A percentile compares a stretch with the other conserved stretches of the same genome.
Evolutionary conservation across 2,113 vertebrate species (phyloP).

Genomic region (Salminus brasiliensis): DNA sequence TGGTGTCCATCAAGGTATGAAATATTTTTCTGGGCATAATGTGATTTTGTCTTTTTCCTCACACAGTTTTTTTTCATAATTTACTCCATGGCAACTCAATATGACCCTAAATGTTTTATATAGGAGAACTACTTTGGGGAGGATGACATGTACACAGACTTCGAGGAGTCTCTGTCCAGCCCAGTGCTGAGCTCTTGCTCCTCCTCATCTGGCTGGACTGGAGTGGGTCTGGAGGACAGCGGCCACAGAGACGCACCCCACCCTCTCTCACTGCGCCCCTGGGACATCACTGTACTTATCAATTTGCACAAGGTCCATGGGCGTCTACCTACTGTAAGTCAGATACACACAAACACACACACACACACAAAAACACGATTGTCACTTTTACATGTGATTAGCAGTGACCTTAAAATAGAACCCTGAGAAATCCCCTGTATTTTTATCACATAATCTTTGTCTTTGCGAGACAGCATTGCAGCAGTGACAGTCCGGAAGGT

Average conservation of each 20-base stretch:
- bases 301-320: constrained; percentile 97
- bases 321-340: constrained; percentile 88
- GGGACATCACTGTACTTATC: constrained; percentile 96
- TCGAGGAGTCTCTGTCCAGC: constrained; percentile 90
- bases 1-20: constrained; percentile 90
- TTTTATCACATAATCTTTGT: not conserved
- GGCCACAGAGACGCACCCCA: constrained; percentile 80
- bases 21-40: too few relatives aligned
- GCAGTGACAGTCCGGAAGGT: constrained; percentile 89
- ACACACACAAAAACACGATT: too few relatives aligned
- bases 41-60: too few relatives aligned
- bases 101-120: not conserved
- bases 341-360: not conserved
- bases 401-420: not conserved
- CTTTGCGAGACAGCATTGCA: constrained; percentile 82
- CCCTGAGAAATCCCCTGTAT: not conserved
- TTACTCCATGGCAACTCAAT: not conserved
- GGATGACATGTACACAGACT: constrained; percentile 98
- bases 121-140: constrained; percentile 99
- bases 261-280: constrained; percentile 89
- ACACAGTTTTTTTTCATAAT: too few relatives aligned
- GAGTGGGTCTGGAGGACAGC: constrained; percentile 85
- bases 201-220: constrained; percentile 93
- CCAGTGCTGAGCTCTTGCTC: constrained; percentile 89
- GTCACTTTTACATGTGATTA: not conserved